Base-by-base conservation (phyloP, 2,113 vertebrate genomes). In the Numida meleagris region DNA sequence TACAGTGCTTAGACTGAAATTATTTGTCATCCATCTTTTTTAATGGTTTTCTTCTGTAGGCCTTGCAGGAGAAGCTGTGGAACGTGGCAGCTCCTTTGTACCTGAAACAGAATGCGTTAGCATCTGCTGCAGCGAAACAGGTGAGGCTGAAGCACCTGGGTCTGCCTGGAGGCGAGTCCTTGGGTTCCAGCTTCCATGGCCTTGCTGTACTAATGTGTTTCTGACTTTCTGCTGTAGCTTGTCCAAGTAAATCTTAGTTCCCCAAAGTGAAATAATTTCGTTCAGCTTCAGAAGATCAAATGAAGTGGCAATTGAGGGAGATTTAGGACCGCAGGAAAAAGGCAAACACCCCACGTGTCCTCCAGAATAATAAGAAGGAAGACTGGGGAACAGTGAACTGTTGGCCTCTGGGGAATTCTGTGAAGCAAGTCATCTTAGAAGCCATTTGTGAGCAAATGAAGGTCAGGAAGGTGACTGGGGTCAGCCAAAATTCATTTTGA, bases 21-120 rank as follows among this genome's bases (percentile, higher is more conserved):
- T 61, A 17, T 67, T 92, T 81, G 27, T 29, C 45, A 21, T 77
- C 0, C 4, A 12, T 14, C 45, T 57, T 51, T 19, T 45, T 51
- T 51, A 2, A 0, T 66, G 45, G 2, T 31, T 89, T 85, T 86
- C 38, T 80, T 72, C 45, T 93, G 18, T 50, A 99, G 99, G 99
- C 99, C 61, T 97, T 99, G 89, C 99, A 99, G 95, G 99, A 99
- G 96, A 99, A 99, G 96, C 93, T 99, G 82, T 99, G 99, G 99
- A 99, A 98, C 20, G 98, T 99, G 93, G 98, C 99, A 2, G 98
- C 99, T 36, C 99, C 99, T 13, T 98, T 99, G 6, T 99, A 99
- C 96, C 96, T 99, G 83, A 99, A 99, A 75, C 99, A 99, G 96
- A 99, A 99, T 10, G 98, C 98, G 2, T 98, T 98, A 34, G 98